phyloP scores from a whole-genome alignment of 1,140 invertebrate genomes.

The Caenorhabditis brenneri region DNA sequence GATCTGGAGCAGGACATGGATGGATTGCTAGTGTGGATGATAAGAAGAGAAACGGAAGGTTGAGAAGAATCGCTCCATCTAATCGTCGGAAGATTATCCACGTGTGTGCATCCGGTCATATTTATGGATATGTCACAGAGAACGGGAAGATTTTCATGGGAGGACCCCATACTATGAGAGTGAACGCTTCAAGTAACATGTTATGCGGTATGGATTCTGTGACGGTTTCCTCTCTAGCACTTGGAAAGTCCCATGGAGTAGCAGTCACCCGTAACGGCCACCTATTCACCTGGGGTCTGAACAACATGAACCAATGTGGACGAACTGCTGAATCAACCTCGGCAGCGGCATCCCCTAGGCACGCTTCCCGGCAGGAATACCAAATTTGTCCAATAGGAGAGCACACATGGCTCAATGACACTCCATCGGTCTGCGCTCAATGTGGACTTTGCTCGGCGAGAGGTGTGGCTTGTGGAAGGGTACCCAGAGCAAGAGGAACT shows the following conservation, averaged over 20 bases:
- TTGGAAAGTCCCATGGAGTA: slow-evolving; percentile 93
- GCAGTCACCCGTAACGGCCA: slow-evolving; percentile 86
- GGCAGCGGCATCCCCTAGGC: slow-evolving; percentile 33
- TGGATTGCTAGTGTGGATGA: slow-evolving; percentile 60
- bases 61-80: slow-evolving; percentile 59
- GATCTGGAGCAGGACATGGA: slow-evolving; percentile 65
- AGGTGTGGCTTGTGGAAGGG: slow-evolving; percentile 57
- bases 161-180: slow-evolving; percentile 60
- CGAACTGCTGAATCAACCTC: slow-evolving; percentile 73
- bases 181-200: slow-evolving; percentile 59
- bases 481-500: slow-evolving; percentile 45
- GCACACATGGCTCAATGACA: slow-evolving; percentile 64
- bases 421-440: slow-evolving; percentile 62
- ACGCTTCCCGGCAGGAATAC: background rate
- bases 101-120: slow-evolving; percentile 51
- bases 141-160: slow-evolving; percentile 62
- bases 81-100: slow-evolving; percentile 52
- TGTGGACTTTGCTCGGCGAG: slow-evolving; percentile 65
- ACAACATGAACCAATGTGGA: slow-evolving; percentile 97
- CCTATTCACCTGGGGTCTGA: slow-evolving; percentile 93
- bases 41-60: slow-evolving; percentile 46
- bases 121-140: slow-evolving; percentile 63
- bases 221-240: slow-evolving; percentile 81
- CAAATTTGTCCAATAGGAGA: slow-evolving; percentile 28
- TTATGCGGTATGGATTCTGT: slow-evolving; percentile 79